A percentile compares a stretch with the other conserved stretches of the same genome.
Evolutionary conservation across 2,888 invertebrate species (phyloP).

Genomic region (Hirtodrosophila alboralis): DNA sequence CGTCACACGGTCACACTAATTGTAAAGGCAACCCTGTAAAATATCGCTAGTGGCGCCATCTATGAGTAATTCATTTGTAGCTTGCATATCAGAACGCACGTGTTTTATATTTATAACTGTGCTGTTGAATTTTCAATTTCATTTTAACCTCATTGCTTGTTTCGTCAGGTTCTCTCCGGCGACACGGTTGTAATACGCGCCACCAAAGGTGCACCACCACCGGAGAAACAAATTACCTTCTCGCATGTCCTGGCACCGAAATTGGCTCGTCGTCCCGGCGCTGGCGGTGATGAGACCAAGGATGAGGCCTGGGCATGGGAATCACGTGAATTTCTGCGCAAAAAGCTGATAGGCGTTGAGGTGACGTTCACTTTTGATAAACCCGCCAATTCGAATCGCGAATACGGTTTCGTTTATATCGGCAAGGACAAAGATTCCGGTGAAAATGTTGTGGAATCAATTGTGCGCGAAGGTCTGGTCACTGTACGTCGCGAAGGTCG

Average conservation of each 20-base stretch:
- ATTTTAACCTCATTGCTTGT: slow-evolving; percentile 59
- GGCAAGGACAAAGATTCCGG: slow-evolving; percentile 91
- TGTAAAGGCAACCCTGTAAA: slow-evolving; percentile 35
- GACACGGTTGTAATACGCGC: slow-evolving; percentile 97
- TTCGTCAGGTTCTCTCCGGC: slow-evolving; percentile 94
- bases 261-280: slow-evolving; percentile 90
- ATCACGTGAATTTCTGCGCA: slow-evolving; percentile 96
- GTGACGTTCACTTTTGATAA: slow-evolving; percentile 94
- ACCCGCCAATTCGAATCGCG: slow-evolving; percentile 91
- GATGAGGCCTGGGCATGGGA: slow-evolving; percentile 99
- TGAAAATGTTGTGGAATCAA: slow-evolving; percentile 94
- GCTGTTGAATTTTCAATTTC: slow-evolving; percentile 12
- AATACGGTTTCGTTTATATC: slow-evolving; percentile 94
- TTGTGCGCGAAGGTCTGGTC: slow-evolving; percentile 95
- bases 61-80: slow-evolving; percentile 23
- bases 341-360: slow-evolving; percentile 95
- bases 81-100: slow-evolving; percentile 24
- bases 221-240: slow-evolving; percentile 95
- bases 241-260: slow-evolving; percentile 97
- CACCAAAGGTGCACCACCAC: slow-evolving; percentile 93
- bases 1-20: slow-evolving; percentile 40
- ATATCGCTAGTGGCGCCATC: slow-evolving; percentile 32
- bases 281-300: slow-evolving; percentile 87
- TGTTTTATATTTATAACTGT: slow-evolving; percentile 29
- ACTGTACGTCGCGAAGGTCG: slow-evolving; percentile 89